Base-by-base conservation (phyloP, 2,113 vertebrate species). In the Dicaeum eximium region DNA sequence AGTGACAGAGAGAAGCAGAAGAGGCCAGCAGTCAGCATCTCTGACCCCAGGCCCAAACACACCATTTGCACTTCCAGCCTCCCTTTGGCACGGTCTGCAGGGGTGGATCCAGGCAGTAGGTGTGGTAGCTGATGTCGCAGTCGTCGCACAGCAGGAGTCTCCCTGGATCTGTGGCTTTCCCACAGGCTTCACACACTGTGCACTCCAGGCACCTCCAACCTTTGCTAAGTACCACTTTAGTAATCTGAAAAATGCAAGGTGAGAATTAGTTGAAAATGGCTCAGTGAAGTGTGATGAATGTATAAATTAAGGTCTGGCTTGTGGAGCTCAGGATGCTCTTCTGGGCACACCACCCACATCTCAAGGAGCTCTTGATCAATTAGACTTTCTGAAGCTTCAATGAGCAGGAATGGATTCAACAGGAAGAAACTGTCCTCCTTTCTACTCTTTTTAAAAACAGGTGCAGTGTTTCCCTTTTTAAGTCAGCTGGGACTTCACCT, bases 41-140 rank as follows among this genome's bases (percentile, higher is more conserved):
- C 10, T 27, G n/a, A 64, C 7, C 77, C 88, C 60, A 60, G 92
- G 47, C 10, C 33, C 72, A 37, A 54, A 88, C 98, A 30, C 95
- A 99, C 99, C 99, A 99, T 97, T 99, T 99, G 98, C 99, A 99
- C 96, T 99, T 99, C 99, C 99, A 99, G 97, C 99, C 98, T 77
- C 99, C 99, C 95, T 99, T 99, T 4, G 99, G 99, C 9, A 99
- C 99, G 0, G 98, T 99, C 93, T 99, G 99, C 91, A 99, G 97
- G 13, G 99, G 99, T 1, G 99, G 99, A 92, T 99, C 99, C 40
- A 99, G 96, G 97, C 99, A 99, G 98, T 99, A 99, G 3, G 99
- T 99, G 97, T 99, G 99, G 92, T 99, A 99, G 92, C 99, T 99
- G 97, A 99, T 99, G 96, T 99, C 99, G 92, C 99, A 99, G 97